Base-by-base conservation (phyloP, 2,888 invertebrate species). In the Drosophila greeni region DNA sequence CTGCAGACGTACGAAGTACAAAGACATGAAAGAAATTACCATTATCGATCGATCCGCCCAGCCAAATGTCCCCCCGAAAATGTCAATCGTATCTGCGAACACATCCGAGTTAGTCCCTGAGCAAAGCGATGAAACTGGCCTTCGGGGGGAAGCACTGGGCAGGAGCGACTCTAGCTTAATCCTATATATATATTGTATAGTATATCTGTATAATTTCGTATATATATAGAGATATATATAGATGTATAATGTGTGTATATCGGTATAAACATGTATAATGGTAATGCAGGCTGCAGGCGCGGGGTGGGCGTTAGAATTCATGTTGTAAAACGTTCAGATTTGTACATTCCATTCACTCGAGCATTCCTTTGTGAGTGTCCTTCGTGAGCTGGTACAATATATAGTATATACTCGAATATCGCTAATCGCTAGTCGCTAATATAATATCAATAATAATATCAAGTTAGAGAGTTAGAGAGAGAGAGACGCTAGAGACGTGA, bases 201-300 rank as follows among this genome's bases (percentile, higher is more conserved):
- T 55, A 56, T 26, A 58, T 61, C 24, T 60, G 33, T 57, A 64
- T 52, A 56, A 23, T 26, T n/a, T 9, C 58, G 40, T 53, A 45
- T 39, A 58, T 70, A 55, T 58, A 39, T 20, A 16, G 36, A 20
- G 18, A 16, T 39, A 40, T 61, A 47, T 54, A 37, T 58, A 14
- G 18, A 31, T 47, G 45, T 47, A 47, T 20, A 64, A 48, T 31
- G 29, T 31, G n/a, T 61, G 16, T 56, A 43, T 42, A 23, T 49
- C 49, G 34, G 49, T 52, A 54, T 56, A 65, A 40, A 40, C 61
- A 66, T 62, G 45, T 69, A 61, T 70, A 58, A 47, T 76, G 64
- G 64, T 64, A 54, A 66, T 76, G 62, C 70, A 67, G 42, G 59
- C 60, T 74, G 18, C 29, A 76, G 68, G 77, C 68, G 61, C 14